Conservation (phyloP, 1,140 invertebrate species). For the Leptonema lineaticorne region DNA sequence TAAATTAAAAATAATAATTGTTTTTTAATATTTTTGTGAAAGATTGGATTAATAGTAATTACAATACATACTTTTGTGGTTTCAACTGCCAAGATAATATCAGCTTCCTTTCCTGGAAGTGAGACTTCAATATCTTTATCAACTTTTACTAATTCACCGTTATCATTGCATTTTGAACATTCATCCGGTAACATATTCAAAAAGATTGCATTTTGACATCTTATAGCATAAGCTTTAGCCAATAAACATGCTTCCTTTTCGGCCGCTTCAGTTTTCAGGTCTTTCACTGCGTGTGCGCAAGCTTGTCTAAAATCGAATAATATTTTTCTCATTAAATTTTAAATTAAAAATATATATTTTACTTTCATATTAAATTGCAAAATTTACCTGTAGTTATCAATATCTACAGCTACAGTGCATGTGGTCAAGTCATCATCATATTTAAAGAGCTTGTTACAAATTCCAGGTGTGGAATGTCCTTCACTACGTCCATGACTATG, state of each 20-base stretch:
- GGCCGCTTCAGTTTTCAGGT: constrained; percentile 54
- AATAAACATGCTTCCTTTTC: constrained; percentile 58
- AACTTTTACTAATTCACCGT: constrained; percentile 53
- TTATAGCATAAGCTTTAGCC: constrained; percentile 60
- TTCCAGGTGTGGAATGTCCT: constrained; percentile 41
- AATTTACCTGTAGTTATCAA: constrained; percentile 48
- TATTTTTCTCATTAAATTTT: not conserved
- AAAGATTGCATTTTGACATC: constrained; percentile 57
- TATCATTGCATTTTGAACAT: constrained; percentile 65
- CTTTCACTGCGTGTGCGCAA: constrained; percentile 63
- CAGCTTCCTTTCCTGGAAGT: constrained; percentile 68
- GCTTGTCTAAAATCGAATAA: constrained; percentile 54
- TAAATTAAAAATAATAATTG: not conserved
- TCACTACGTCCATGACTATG: constrained; percentile 48
- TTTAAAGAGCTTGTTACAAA: constrained; percentile 67
- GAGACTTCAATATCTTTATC: constrained; percentile 66
- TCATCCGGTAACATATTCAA: constrained; percentile 57
- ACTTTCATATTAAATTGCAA: not conserved
- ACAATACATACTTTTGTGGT: constrained; percentile 50
- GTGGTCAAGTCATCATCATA: constrained; percentile 59
- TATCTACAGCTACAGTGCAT: constrained; percentile 49
- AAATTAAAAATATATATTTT: not conserved
- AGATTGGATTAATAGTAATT: not conserved
- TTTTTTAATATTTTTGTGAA: not conserved
- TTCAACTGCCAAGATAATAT: constrained; percentile 73